A percentile compares a stretch with the other conserved stretches of the same genome.
Conservation (phyloP, 2,888 invertebrate genomes). For the Campoletis raptor region DNA sequence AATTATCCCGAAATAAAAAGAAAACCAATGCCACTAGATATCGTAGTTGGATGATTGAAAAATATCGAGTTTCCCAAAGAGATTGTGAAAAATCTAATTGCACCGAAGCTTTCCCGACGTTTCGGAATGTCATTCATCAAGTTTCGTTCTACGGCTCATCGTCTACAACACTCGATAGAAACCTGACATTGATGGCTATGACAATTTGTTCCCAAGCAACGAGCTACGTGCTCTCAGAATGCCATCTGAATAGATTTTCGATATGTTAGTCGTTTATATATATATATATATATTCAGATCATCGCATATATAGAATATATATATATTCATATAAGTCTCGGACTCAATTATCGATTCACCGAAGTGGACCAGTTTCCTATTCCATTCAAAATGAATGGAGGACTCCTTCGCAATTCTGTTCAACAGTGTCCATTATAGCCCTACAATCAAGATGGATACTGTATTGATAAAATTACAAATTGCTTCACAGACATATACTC, state of each 20-base stretch:
- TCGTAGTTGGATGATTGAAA: slow-evolving; percentile 12
- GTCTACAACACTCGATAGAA: slow-evolving; percentile 38
- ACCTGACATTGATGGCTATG: slow-evolving; percentile 62
- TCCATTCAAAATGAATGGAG: slow-evolving; percentile 46
- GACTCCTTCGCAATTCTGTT: slow-evolving; percentile 46
- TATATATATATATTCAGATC: slow-evolving; percentile 7
- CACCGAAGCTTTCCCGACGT: slow-evolving; percentile 2
- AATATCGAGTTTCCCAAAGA: slow-evolving; percentile 39
- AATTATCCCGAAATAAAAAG: neutral
- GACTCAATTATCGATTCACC: slow-evolving; percentile 63
- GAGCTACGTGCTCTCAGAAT: slow-evolving; percentile 33
- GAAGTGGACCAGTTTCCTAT: slow-evolving; percentile 48
- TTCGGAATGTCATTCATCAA: slow-evolving; percentile 43
- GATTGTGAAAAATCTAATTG: slow-evolving; percentile 24
- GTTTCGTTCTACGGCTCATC: slow-evolving; percentile 18
- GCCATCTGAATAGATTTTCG: slow-evolving; percentile 42
- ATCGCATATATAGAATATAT: neutral
- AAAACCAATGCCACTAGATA: slow-evolving; percentile 3
- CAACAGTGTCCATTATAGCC: slow-evolving; percentile 42
- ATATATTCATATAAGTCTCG: neutral
- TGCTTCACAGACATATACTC: neutral
- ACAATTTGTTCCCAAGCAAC: slow-evolving; percentile 52
- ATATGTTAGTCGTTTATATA: slow-evolving; percentile 17
- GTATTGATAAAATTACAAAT: slow-evolving; percentile 26
- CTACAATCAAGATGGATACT: slow-evolving; percentile 21